phyloP scores from a whole-genome alignment of 1,140 invertebrate genomes.

The Orchestia grillus region DNA sequence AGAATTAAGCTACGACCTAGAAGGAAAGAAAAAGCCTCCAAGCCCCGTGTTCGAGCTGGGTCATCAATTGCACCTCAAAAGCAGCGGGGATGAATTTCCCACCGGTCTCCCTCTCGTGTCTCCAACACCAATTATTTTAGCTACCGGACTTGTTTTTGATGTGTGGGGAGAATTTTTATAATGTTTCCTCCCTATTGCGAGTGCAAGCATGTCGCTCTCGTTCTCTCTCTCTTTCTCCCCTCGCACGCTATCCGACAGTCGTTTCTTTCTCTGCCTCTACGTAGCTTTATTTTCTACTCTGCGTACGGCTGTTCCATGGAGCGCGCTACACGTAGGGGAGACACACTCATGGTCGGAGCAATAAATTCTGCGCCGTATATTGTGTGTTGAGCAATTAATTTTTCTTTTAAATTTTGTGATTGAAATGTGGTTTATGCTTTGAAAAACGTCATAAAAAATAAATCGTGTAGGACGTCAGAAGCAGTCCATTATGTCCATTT shows the following conservation, averaged over 20 bases:
- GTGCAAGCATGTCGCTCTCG: conserved; percentile 35
- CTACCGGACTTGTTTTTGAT: conserved; percentile 54
- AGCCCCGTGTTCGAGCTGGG: neutral
- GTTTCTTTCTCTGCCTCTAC: neutral
- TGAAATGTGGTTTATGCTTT: too few relatives aligned
- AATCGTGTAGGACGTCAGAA: too few relatives aligned
- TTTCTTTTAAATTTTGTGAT: too few relatives aligned
- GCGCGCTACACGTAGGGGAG: too few relatives aligned
- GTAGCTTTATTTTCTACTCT: neutral
- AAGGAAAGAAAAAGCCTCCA: neutral
- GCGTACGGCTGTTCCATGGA: neutral
- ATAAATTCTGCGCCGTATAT: neutral
- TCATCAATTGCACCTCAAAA: conserved; percentile 8
- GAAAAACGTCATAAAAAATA: too few relatives aligned
- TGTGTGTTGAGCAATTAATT: too few relatives aligned
- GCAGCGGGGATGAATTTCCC: neutral
- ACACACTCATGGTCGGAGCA: too few relatives aligned
- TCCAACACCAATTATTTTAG: conserved; percentile 47
- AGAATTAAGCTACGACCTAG: neutral
- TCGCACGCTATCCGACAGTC: neutral
- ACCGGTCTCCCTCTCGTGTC: conserved; percentile 19
- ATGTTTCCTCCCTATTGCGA: conserved; percentile 46
- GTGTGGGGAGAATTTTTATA: conserved; percentile 55
- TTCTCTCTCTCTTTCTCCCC: neutral
- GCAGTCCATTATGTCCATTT: too few relatives aligned